Conservation (phyloP, 2,797 vertebrate species). For the Schizothorax lantsangensis region DNA sequence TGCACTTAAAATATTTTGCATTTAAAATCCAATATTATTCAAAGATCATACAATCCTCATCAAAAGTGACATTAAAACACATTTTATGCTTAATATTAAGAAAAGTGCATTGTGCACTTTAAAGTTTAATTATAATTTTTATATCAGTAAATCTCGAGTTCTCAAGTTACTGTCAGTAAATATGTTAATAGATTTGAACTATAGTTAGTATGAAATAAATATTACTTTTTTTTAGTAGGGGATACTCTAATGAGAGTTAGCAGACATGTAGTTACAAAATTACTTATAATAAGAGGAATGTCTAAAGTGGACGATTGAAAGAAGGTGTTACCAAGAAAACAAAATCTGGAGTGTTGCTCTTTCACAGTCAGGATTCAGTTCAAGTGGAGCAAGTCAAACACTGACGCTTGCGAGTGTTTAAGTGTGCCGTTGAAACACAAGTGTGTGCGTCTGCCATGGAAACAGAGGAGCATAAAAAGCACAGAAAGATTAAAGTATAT, state of each 20-base stretch:
- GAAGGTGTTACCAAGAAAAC: neutral
- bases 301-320: neutral
- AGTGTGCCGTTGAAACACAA: neutral
- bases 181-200: no score
- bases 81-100: no score
- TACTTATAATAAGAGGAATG: neutral
- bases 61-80: no score
- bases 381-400: neutral
- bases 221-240: no score
- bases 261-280: neutral
- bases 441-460: conserved; percentile 6
- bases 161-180: no score
- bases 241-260: neutral
- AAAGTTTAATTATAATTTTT: no score
- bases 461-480: neutral
- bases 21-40: no score
- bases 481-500: conserved; percentile 7
- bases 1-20: no score
- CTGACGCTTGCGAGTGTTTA: neutral
- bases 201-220: no score
- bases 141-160: no score
- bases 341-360: neutral
- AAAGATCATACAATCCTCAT: no score
- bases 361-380: neutral
- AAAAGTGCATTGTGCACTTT: no score